Conservation (phyloP, 1,140 invertebrate genomes). For the Heliconius eleuchia region DNA sequence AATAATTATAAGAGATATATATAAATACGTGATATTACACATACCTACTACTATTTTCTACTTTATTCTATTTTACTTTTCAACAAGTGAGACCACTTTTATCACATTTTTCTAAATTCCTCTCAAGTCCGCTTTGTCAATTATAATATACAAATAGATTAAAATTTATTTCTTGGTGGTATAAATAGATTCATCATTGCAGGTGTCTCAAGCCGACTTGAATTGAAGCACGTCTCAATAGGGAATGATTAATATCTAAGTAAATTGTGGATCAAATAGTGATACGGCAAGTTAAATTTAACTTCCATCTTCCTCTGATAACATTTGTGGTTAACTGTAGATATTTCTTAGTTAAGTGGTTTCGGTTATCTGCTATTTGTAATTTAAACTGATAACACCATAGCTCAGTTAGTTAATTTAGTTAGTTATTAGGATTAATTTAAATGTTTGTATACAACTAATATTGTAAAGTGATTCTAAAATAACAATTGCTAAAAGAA, state of each 20-base stretch:
- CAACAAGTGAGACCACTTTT: too few relatives aligned
- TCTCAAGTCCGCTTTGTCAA: not conserved
- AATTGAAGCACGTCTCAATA: conserved; percentile 13
- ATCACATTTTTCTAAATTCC: not conserved
- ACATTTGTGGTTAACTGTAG: conserved; percentile 12
- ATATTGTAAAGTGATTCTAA: not conserved
- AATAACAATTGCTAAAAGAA: too few relatives aligned
- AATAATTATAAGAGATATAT: too few relatives aligned
- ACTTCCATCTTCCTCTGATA: conserved; percentile 6
- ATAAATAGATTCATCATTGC: conserved; percentile 15
- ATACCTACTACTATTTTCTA: too few relatives aligned
- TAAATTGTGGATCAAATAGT: conserved; percentile 12
- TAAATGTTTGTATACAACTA: too few relatives aligned
- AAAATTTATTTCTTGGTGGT: not conserved
- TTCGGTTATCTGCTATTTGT: conserved; percentile 10
- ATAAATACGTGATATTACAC: too few relatives aligned
- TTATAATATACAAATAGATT: not conserved
- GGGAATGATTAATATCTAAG: conserved; percentile 12
- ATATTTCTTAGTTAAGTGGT: conserved; percentile 11
- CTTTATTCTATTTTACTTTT: too few relatives aligned
- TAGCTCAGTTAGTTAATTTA: not conserved
- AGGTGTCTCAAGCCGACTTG: not conserved
- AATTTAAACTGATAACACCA: not conserved
- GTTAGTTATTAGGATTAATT: not conserved
- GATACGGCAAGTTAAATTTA: conserved; percentile 5